A percentile compares a stretch with the other conserved stretches of the same genome.
phyloP scores from a whole-genome alignment of 2,797 vertebrate genomes.

The Thripadectes ignobilis region DNA sequence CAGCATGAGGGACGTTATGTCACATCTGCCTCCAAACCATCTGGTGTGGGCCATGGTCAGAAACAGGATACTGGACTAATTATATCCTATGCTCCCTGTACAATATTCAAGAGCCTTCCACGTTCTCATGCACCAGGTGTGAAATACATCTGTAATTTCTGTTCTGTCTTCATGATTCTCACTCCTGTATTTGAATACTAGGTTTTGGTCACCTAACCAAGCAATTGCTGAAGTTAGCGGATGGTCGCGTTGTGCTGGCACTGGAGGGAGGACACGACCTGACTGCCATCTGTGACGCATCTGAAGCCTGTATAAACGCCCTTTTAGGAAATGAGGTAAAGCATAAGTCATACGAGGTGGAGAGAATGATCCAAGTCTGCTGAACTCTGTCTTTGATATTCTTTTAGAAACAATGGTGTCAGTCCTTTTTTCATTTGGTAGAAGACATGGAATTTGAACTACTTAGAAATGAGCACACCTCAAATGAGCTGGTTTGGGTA shows the following conservation, averaged over 20 bases:
- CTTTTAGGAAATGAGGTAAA: conserved; percentile 87
- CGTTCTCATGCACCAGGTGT: neutral
- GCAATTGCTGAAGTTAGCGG: conserved; percentile 78
- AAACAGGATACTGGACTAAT: neutral
- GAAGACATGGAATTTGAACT: neutral
- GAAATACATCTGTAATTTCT: neutral
- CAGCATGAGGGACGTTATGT: neutral
- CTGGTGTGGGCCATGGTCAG: neutral
- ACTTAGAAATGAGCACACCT: neutral
- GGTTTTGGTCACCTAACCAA: conserved; percentile 81
- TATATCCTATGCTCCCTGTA: neutral
- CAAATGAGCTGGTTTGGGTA: neutral
- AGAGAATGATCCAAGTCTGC: neutral
- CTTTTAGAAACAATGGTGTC: neutral
- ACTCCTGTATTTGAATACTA: conserved; percentile 64
- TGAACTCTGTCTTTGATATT: neutral
- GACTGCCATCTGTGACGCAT: conserved; percentile 79
- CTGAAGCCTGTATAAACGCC: conserved; percentile 79
- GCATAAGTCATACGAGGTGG: neutral
- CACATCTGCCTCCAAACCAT: neutral
- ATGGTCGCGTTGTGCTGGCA: conserved; percentile 73
- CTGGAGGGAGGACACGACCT: conserved; percentile 82
- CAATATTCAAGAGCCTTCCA: neutral
- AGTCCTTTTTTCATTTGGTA: neutral
- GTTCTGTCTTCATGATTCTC: conserved; percentile 34